Base-by-base conservation (phyloP, 2,888 invertebrate genomes). In the Agrotis clavis region DNA sequence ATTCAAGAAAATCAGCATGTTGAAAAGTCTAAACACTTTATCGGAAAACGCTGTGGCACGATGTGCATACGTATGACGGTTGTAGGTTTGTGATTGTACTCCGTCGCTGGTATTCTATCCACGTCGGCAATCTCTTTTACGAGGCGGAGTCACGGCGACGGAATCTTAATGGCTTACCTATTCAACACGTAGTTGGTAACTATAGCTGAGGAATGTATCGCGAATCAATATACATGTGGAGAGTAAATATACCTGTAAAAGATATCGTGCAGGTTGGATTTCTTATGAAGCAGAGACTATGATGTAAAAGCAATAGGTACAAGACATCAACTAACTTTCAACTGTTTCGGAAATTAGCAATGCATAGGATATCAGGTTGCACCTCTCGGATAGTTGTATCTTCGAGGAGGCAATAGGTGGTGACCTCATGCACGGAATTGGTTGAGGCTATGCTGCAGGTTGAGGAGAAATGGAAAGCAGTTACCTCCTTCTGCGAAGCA, bases 81-180 rank as follows among this genome's bases (percentile, higher is more conserved):
- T 88, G 83, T 87, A 77, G 85, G 86, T 87, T 88, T 88, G 87
- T 85, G 87, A 87, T 86, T 86, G 82, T 84, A 82, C 81, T 76
- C 57, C 74, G 66, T 51, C 69, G 70, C 74, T 79, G 81, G 81
- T 90, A 92, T 92, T 93, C 91, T 84, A 87, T 88, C 82, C 92
- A 90, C 93, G 92, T 92, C 89, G 87, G 88, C 92, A 92, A 93
- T 92, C 91, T 91, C 90, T 92, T 90, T 92, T 89, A 90, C 90
- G 91, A 90, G 88, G 86, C 81, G 66, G 81, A 82, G 82, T 84
- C 79, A 82, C 89, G 83, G 82, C 83, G 76, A 77, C 82, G 87
- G 91, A 91, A 90, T 91, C 79, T 85, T 89, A 90, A 92, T 91
- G 86, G 81, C 83, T 71, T 84, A 73, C 87, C 85, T 79, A 83